Evolutionary conservation across 2,797 vertebrate genomes (phyloP).

Genomic region (Miichthys miiuy): DNA sequence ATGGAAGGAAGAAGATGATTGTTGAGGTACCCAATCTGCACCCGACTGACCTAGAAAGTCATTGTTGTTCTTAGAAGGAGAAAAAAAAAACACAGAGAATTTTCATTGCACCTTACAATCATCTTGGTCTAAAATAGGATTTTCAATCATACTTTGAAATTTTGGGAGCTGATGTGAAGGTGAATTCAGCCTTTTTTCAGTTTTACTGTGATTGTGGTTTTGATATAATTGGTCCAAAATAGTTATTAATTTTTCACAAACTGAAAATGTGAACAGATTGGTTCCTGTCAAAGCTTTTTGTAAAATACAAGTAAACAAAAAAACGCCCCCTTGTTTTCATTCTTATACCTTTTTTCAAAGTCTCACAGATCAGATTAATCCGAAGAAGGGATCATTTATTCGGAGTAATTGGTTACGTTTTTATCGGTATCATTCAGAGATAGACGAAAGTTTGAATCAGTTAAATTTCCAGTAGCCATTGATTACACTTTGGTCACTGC

Average conservation of each 20-base stretch:
- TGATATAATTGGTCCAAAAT: slow-evolving; percentile 68
- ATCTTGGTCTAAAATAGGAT: slow-evolving; percentile 81
- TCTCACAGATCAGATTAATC: slow-evolving; percentile 47
- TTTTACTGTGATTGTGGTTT: slow-evolving; percentile 70
- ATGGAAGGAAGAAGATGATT: slow-evolving; percentile 76
- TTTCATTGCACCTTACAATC: slow-evolving; percentile 86
- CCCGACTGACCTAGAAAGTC: slow-evolving; percentile 74
- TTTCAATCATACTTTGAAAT: slow-evolving; percentile 75
- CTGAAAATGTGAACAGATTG: slow-evolving; percentile 61
- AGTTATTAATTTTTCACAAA: slow-evolving; percentile 46
- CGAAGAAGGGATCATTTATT: slow-evolving; percentile 48
- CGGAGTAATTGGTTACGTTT: slow-evolving; percentile 40
- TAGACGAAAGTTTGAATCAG: slow-evolving; percentile 48
- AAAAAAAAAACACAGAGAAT: slow-evolving; percentile 56
- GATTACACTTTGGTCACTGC: slow-evolving; percentile 69
- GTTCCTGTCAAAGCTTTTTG: slow-evolving; percentile 42
- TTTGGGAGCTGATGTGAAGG: slow-evolving; percentile 64
- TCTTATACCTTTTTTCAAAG: slow-evolving; percentile 25
- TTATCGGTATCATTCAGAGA: slow-evolving; percentile 46
- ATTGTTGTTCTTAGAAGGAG: slow-evolving; percentile 77
- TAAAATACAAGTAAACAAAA: slow-evolving; percentile 26
- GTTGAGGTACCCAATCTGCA: slow-evolving; percentile 79
- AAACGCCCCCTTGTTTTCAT: slow-evolving; percentile 46
- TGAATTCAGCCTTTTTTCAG: slow-evolving; percentile 54
- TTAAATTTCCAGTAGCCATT: slow-evolving; percentile 52